Percentiles rank a stretch among this genome's conserved stretches.
Evolutionary conservation across 2,888 invertebrate genomes (phyloP).

Genomic region (Sphaeridia pumilis): DNA sequence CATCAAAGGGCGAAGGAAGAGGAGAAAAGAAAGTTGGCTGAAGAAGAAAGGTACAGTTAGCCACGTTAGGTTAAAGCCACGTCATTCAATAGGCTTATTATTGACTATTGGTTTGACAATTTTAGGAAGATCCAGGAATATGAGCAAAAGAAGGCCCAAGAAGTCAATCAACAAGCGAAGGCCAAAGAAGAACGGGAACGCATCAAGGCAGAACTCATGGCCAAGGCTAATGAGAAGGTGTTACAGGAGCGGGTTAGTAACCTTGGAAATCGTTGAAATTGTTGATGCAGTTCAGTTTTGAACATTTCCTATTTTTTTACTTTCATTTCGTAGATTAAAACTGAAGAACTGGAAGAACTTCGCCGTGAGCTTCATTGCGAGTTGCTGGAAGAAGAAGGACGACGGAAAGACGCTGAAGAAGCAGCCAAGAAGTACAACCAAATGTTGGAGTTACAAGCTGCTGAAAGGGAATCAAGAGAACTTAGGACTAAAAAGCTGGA

Average conservation of each 20-base stretch:
- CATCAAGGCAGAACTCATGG: slow-evolving; percentile 27
- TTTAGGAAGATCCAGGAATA: slow-evolving; percentile 26
- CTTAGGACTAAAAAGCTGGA: slow-evolving; percentile 25
- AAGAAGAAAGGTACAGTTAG: slow-evolving; percentile 43
- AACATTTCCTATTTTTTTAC: too few relatives aligned
- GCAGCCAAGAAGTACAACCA: slow-evolving; percentile 27
- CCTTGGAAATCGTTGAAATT: too few relatives aligned
- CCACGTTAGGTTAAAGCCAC: too few relatives aligned
- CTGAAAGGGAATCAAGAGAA: slow-evolving; percentile 34
- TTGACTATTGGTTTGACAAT: too few relatives aligned
- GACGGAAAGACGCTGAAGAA: slow-evolving; percentile 33
- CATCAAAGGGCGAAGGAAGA: slow-evolving; percentile 37
- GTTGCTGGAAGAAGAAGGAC: slow-evolving; percentile 36
- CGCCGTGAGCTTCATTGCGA: slow-evolving; percentile 40
- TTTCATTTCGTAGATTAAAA: too few relatives aligned
- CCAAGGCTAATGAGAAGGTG: slow-evolving; percentile 30
- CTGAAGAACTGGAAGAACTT: slow-evolving; percentile 36
- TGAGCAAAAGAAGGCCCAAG: slow-evolving; percentile 23
- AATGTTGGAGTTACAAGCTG: slow-evolving; percentile 26
- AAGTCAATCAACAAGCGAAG: slow-evolving; percentile 20
- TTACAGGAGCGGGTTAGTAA: too few relatives aligned
- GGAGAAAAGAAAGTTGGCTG: slow-evolving; percentile 41
- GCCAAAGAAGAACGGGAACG: slow-evolving; percentile 27
- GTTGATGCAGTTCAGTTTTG: too few relatives aligned
- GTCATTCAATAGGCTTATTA: too few relatives aligned